These are phyloP conservation scores for Clunio marinus DNA, from an alignment of 2,888 invertebrate genomes.

Conservation along the genomic window DNA sequence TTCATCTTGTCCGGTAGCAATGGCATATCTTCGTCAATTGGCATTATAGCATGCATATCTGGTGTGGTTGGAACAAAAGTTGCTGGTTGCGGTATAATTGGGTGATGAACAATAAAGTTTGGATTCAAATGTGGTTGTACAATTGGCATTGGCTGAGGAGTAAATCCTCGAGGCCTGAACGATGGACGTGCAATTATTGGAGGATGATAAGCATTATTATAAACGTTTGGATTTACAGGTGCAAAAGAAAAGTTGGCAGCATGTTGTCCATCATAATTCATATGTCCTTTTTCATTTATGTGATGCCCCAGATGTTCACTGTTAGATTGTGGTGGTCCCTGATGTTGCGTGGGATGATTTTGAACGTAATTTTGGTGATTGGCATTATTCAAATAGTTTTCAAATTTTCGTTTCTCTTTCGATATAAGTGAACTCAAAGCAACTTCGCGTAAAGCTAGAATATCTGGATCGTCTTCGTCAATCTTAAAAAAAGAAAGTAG, in stretches of 20 bases:
- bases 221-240: too few species aligned
- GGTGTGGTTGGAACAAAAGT: background rate
- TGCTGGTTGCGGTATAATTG: background rate
- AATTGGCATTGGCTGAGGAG: background rate
- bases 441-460: background rate
- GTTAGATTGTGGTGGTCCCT: too few species aligned
- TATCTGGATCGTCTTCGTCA: background rate
- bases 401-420: background rate
- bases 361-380: background rate
- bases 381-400: background rate
- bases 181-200: conserved; percentile 39
- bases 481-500: background rate
- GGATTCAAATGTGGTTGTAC: conserved; percentile 29
- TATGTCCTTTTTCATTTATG: background rate
- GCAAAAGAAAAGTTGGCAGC: background rate
- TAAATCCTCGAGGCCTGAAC: background rate
- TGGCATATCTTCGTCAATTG: background rate
- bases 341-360: too few species aligned
- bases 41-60: background rate
- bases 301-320: too few species aligned
- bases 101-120: conserved; percentile 6
- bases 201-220: too few species aligned
- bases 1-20: background rate
- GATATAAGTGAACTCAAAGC: background rate
- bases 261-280: background rate